A percentile compares a stretch with the other conserved stretches of the same genome.
These are phyloP conservation scores for Cygnus buccinator DNA, from an alignment of 2,113 vertebrate genomes.

Conservation along the genomic window DNA sequence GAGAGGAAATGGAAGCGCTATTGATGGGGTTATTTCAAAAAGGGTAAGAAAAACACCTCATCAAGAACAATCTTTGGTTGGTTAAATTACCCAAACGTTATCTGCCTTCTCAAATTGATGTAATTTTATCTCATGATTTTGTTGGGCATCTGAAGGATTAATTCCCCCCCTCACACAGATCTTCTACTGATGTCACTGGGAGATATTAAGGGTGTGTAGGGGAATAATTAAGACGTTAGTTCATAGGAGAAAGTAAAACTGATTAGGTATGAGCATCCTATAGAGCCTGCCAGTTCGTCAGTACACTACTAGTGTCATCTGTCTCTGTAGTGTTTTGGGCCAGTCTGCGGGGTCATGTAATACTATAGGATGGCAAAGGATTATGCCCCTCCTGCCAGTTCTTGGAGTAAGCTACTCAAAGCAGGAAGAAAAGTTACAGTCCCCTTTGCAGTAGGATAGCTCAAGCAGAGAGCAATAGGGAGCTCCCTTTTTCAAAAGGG, in stretches of 20 bases:
- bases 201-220: too few species aligned
- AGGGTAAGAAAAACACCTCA: background rate
- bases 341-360: background rate
- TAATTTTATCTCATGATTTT: background rate
- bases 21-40: background rate
- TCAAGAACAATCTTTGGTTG: background rate
- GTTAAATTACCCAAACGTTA: background rate
- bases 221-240: background rate
- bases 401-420: background rate
- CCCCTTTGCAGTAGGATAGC: background rate
- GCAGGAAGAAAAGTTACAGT: background rate
- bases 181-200: background rate
- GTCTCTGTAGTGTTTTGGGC: background rate
- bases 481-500: background rate
- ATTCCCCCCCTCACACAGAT: background rate
- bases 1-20: background rate
- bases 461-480: background rate
- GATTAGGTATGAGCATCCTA: background rate
- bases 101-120: background rate
- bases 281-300: background rate
- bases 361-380: background rate
- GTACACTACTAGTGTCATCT: too few species aligned
- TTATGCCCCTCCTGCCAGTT: background rate
- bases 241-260: background rate
- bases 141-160: background rate